phyloP scores from a whole-genome alignment of 2,888 invertebrate genomes.

The Ernsta delagoae region DNA sequence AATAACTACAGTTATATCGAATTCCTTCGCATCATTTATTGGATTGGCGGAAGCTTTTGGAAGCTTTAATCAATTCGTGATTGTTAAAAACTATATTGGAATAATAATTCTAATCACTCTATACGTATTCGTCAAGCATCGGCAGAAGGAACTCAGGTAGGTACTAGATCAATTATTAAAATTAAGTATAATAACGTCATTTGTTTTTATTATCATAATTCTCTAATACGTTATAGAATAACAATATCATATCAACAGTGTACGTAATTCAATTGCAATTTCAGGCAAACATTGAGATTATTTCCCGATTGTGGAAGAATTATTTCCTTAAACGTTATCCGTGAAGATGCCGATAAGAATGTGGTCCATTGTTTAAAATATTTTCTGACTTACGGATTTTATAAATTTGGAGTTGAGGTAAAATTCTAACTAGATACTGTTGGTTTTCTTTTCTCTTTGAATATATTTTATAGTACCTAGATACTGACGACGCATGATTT shows the following conservation, averaged over 20 bases:
- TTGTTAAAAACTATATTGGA: not conserved
- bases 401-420: constrained; percentile 17
- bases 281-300: not conserved
- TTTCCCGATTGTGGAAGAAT: not conserved
- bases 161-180: too few relatives aligned
- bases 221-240: too few relatives aligned
- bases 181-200: too few relatives aligned
- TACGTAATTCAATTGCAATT: too few relatives aligned
- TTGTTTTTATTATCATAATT: too few relatives aligned
- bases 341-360: not conserved
- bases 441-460: too few relatives aligned
- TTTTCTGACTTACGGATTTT: constrained; percentile 7
- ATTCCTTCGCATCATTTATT: not conserved
- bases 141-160: not conserved
- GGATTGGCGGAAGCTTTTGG: not conserved
- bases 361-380: not conserved
- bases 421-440: not conserved
- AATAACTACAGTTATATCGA: not conserved
- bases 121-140: not conserved
- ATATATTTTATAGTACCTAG: too few relatives aligned
- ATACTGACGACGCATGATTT: too few relatives aligned
- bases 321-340: not conserved
- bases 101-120: not conserved
- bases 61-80: not conserved
- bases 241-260: too few relatives aligned